A percentile compares a stretch with the other conserved stretches of the same genome.
Conservation (phyloP, 1,140 invertebrate species). For the Eufriesea mexicana region DNA sequence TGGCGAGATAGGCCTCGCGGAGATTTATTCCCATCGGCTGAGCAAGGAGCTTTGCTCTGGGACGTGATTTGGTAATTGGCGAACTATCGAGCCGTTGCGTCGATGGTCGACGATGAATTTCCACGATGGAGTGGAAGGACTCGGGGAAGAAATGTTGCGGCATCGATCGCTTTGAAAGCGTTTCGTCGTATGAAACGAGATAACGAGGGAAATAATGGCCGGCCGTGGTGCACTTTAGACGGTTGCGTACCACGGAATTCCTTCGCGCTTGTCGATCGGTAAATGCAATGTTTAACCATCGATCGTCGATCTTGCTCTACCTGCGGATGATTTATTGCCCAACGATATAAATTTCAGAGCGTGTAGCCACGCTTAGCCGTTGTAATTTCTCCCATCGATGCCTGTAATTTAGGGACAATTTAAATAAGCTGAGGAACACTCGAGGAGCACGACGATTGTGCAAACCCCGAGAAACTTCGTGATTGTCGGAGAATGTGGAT, state of each 20-base stretch:
- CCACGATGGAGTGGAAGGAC: neutral
- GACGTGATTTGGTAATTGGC: neutral
- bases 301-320: neutral
- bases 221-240: neutral
- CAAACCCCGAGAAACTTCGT: neutral
- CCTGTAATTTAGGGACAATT: slow-evolving; percentile 1
- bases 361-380: neutral
- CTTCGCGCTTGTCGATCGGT: slow-evolving; percentile 27
- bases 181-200: slow-evolving; percentile 32
- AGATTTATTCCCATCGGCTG: too few relatives aligned
- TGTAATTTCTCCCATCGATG: neutral
- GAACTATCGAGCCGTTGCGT: too few relatives aligned
- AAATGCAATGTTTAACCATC: neutral
- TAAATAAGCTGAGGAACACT: neutral
- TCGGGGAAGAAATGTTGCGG: neutral
- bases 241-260: slow-evolving; percentile 28
- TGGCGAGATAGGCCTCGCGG: too few relatives aligned
- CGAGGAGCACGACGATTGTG: neutral
- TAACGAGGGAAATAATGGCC: slow-evolving; percentile 59
- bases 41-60: too few relatives aligned
- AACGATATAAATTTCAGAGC: neutral
- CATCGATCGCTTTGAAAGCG: neutral
- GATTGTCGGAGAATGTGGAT: neutral
- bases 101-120: neutral
- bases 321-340: slow-evolving; percentile 2